Evolutionary conservation across 2,888 invertebrate species (phyloP), one percentile per base, ranked within the genome.

Genomic region (Caradrina kadenii): DNA sequence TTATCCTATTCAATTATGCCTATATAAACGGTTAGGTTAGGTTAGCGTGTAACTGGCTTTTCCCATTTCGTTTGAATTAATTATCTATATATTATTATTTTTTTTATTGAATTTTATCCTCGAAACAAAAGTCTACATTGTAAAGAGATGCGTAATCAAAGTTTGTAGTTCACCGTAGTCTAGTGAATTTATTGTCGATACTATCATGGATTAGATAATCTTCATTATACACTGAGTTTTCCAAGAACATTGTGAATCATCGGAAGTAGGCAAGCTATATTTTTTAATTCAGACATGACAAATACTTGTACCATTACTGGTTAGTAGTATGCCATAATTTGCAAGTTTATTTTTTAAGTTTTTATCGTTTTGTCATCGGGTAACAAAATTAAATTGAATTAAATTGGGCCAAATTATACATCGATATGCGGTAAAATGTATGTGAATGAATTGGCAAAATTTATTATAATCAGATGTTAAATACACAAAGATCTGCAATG

Each of bases 161-260:
- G 19, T 60, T 50, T 76, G 31, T 63, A 59, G 54, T 60, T 69
- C 65, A n/a, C 58, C 15, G 58, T 58, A 66, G 49, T 68, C 63
- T 54, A 65, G 54, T 63, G 21, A 53, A 63, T 67, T 26, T 62
- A 71, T 65, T 65, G 63, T 66, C 67, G 68, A 79, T 68, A 73
- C 52, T 74, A 69, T 55, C 49, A 48, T 73, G 61, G 73, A 76
- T 84, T 76, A 85, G 81, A 79, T 83, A 83, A 85, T 83, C 80
- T 69, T 60, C 66, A 69, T 72, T 72, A 69, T 39, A 62, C 48
- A 70, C 39, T 17, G 49, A 69, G 62, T 69, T 59, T 83, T 83
- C 83, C 56, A 60, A 81, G 84, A 85, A 83, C 50, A 42, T 31
- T 48, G 71, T 82, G 85, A 84, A 74, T 84, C 83, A 84, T 80